phyloP scores from a whole-genome alignment of 2,113 vertebrate species.

The Platysteira castanea region DNA sequence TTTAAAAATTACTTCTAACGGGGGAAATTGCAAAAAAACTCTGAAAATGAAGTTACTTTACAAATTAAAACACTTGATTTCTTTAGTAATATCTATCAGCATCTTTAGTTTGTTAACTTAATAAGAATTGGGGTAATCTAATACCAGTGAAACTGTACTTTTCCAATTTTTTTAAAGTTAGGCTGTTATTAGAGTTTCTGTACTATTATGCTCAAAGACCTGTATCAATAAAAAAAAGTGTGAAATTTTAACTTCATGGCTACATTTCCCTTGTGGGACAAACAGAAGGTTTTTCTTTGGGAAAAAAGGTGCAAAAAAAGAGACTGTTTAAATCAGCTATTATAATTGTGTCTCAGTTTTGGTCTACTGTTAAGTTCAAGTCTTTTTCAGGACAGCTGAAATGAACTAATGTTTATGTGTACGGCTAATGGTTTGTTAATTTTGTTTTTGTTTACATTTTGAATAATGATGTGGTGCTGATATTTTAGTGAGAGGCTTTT shows the following conservation, averaged over 20 bases:
- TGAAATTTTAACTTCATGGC: neutral
- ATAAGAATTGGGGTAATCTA: neutral
- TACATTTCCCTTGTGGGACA: neutral
- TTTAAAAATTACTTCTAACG: neutral
- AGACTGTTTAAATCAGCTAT: neutral
- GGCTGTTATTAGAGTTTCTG: neutral
- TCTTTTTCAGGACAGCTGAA: neutral
- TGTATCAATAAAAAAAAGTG: neutral
- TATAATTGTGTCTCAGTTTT: neutral
- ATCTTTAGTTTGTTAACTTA: neutral
- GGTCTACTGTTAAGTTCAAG: neutral
- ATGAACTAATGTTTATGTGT: neutral
- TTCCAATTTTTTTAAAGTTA: neutral
- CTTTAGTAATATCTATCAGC: neutral
- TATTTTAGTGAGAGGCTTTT: neutral
- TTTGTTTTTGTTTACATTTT: neutral
- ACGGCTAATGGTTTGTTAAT: neutral
- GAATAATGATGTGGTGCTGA: neutral
- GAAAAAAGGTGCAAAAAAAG: neutral
- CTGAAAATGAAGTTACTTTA: neutral
- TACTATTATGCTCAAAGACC: neutral
- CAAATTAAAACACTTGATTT: accelerated
- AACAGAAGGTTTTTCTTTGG: neutral
- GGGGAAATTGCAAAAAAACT: neutral
- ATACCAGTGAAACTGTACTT: neutral